Base-by-base conservation (phyloP, 2,888 invertebrate species). In the Perithous albicinctus region DNA sequence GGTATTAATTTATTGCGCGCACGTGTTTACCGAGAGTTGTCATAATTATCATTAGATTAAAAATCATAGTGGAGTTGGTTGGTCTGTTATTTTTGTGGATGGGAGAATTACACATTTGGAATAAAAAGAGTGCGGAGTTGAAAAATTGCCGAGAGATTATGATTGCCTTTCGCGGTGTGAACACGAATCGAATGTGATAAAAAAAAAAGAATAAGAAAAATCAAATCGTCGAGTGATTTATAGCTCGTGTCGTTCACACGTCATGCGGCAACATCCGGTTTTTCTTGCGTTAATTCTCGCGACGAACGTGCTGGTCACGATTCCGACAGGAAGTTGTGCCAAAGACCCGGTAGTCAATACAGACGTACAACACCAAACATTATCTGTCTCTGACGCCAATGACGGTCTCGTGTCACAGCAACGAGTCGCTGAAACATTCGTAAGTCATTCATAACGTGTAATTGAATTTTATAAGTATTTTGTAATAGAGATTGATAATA, bases 291-390 rank as follows among this genome's bases (percentile, higher is more conserved):
- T 70, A 20, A 72, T 72, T 43, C 32, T 72, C 59, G 54, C 70
- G 32, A 51, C 64, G 66, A 67, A 66, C 38, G 48, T 78, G 66
- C 70, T 78, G 66, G 61, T 82, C 82, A 78, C 82, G 72, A 72
- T 82, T 35, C 51, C n/a, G 48, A 59, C 78, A 29, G 81, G 81
- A 81, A 77, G 81, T 81, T 81, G 67, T 41, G 54, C 73, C 73
- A 51, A 66, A 67, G 66, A 61, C 56, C 41, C 80, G 66, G 54
- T 46, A 23, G 43, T 54, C 35, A 70, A 66, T 41, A 51, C 56
- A 38, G 46, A 41, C 35, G 23, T 18, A 48, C 56, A 67, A 61
- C 70, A n/a, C 20, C 46, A 32, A 18, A 56, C 35, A 35, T 61
- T 48, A 35, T 38, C 23, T 38, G 15, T 54, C 23, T 23, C 46